phyloP scores from a whole-genome alignment of 2,888 invertebrate genomes.

The Nycteola revayana region DNA sequence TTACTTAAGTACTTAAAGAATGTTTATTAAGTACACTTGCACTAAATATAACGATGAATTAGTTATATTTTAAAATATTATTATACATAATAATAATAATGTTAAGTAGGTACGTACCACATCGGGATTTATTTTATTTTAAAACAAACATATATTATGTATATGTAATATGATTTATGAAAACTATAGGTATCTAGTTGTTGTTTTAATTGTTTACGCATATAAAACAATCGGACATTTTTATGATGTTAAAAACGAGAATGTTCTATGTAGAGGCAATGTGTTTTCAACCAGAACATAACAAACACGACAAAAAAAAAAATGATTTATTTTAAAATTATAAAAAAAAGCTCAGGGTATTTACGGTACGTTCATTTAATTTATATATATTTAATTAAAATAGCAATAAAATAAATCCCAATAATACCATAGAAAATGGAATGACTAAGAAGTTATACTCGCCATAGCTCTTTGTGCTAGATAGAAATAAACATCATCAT shows the following conservation, averaged over 20 bases:
- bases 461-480: slow-evolving; percentile 44
- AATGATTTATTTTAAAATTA: too few relatives aligned
- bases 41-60: slow-evolving; percentile 31
- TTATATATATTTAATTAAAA: too few relatives aligned
- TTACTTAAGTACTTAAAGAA: slow-evolving; percentile 41
- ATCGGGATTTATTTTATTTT: slow-evolving; percentile 16
- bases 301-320: too few relatives aligned
- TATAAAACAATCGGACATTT: slow-evolving; percentile 18
- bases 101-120: slow-evolving; percentile 7
- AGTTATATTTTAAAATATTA: slow-evolving; percentile 25
- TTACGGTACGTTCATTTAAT: too few relatives aligned
- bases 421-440: slow-evolving; percentile 37
- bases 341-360: too few relatives aligned
- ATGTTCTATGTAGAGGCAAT: slow-evolving; percentile 4
- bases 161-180: too few relatives aligned
- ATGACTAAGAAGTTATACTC: slow-evolving; percentile 52
- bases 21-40: slow-evolving; percentile 53
- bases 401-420: slow-evolving; percentile 31
- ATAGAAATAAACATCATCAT: slow-evolving; percentile 10
- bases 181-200: too few relatives aligned
- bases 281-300: neutral
- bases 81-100: slow-evolving; percentile 12
- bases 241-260: slow-evolving; percentile 28
- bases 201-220: too few relatives aligned
- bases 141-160: too few relatives aligned